Percentiles rank a stretch among this genome's conserved stretches.
These are phyloP conservation scores for Corapipo altera DNA, from an alignment of 2,113 vertebrate genomes.

Conservation along the genomic window DNA sequence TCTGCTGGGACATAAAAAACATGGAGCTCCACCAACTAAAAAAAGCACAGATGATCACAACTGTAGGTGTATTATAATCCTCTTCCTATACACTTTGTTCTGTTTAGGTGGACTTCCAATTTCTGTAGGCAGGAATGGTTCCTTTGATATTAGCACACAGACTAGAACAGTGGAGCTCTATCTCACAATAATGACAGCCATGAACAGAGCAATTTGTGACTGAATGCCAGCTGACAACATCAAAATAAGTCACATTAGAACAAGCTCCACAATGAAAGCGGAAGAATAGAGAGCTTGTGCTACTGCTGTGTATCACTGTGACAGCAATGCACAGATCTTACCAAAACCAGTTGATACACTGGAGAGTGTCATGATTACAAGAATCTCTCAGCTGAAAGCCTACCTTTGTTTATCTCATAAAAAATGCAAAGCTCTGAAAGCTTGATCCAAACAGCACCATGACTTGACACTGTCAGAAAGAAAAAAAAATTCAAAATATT, in stretches of 20 bases:
- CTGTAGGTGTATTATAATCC: neutral
- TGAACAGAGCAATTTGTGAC: neutral
- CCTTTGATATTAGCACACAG: neutral
- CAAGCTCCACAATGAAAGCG: neutral
- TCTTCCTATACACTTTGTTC: neutral
- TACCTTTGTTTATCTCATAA: neutral
- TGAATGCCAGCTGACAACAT: neutral
- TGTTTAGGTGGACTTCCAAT: neutral
- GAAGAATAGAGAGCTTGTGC: neutral
- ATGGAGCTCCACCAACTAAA: slow-evolving; percentile 89
- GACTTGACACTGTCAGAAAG: neutral
- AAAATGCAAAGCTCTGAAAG: neutral
- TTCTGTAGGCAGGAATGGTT: neutral
- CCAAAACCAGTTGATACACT: neutral
- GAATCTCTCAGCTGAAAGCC: neutral
- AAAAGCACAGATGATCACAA: slow-evolving; percentile 30
- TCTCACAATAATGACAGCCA: neutral
- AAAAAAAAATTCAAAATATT: neutral
- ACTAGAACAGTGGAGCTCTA: neutral
- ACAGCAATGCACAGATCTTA: neutral
- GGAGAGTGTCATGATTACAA: neutral
- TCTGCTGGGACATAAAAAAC: slow-evolving; percentile 88
- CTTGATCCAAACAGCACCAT: neutral
- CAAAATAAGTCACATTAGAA: neutral
- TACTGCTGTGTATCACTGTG: neutral